phyloP scores from a whole-genome alignment of 2,113 vertebrate species.

The Sinocyclocheilus maitianheensis region DNA sequence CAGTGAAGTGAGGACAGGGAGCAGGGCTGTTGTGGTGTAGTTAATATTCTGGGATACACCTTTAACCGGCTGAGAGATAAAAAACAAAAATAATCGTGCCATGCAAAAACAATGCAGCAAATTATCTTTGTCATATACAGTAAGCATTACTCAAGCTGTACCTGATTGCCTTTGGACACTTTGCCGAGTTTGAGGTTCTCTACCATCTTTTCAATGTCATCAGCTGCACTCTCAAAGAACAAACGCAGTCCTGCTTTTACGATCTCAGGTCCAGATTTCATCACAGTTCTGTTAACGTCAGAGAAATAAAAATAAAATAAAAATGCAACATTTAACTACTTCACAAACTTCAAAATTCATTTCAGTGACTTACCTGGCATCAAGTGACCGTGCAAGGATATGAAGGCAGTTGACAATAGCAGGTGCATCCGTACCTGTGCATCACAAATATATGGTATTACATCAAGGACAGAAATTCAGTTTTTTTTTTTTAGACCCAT shows the following conservation, averaged over 20 bases:
- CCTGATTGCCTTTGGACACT: constrained; percentile 87
- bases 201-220: constrained; percentile 95
- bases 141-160: constrained; percentile 32
- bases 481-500: neutral
- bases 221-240: constrained; percentile 91
- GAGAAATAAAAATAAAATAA: neutral
- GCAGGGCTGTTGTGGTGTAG: constrained; percentile 91
- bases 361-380: constrained; percentile 80
- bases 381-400: constrained; percentile 88
- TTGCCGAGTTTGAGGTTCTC: constrained; percentile 92
- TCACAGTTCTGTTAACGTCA: constrained; percentile 81
- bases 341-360: neutral
- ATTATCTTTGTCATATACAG: neutral
- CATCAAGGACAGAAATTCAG: neutral
- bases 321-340: neutral
- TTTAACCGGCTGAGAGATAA: constrained; percentile 79
- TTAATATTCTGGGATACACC: constrained; percentile 93
- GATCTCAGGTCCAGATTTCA: constrained; percentile 95
- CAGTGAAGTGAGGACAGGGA: constrained; percentile 91
- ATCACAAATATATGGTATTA: neutral
- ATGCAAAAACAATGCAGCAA: constrained; percentile 22
- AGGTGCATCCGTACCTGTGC: constrained; percentile 84
- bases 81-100: neutral
- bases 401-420: constrained; percentile 93
- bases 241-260: constrained; percentile 92